Evolutionary conservation across 2,888 invertebrate genomes (phyloP), one percentile per base, ranked within the genome.

Genomic region (Amblyjoppa fuscipennis): DNA sequence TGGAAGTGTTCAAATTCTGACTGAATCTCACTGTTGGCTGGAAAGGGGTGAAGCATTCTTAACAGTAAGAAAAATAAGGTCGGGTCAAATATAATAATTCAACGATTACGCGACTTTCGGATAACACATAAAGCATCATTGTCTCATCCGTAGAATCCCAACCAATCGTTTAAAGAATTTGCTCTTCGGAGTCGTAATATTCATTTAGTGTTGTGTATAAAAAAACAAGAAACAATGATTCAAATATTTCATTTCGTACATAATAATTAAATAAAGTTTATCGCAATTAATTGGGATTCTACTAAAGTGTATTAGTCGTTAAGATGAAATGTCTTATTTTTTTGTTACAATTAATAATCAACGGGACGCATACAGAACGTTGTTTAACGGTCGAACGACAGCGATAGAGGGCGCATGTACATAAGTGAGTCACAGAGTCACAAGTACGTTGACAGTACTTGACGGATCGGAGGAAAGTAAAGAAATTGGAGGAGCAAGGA

Each of bases 51-150:
- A 25, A 56, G 20, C 3, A 25, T 20, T 11, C 20, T 3, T 56
- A 25, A 56, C 7, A 20, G 56, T 7, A 59, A 28, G 9, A 28
- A 59, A 59, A 13, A 59, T 59, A 9, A 13, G 59, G 5, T 59
- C 1, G 59, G 59, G 13, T 59, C 28, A 28, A 59, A 28, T 59
- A 13, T 59, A 13, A 6, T 51, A 31, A 49, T 25, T 25, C 56
- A 70, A 28, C n/a, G 31, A 73, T 70, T 20, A 70, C 61, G 28
- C 38, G 11, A 11, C 38, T 78, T 66, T 75, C 34, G 74, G 73
- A 66, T 49, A 83, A 82, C 84, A 84, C 81, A 76, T 79, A 84
- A 87, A 87, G 85, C 87, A 75, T 64, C 51, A 66, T 75, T 70
- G 86, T 86, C 66, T 84, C 51, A 34, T 81, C 11, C 49, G 51